Percentiles rank a stretch among this genome's conserved stretches.
phyloP scores from a whole-genome alignment of 2,888 invertebrate genomes.

The Alsophila aescularia region DNA sequence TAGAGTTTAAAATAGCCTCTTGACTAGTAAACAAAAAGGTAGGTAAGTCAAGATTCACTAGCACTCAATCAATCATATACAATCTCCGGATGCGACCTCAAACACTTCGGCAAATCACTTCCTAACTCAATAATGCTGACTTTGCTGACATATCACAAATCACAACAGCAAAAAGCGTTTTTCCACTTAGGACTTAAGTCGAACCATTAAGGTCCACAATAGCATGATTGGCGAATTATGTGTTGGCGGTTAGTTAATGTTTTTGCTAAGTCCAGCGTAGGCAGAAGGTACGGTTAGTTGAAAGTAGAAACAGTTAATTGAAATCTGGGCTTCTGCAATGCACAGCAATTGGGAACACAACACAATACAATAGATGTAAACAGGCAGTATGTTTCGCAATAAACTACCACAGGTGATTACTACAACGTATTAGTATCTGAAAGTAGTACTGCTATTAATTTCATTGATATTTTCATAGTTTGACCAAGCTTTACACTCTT shows the following conservation, averaged over 20 bases:
- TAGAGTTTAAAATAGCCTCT: slow-evolving; percentile 4
- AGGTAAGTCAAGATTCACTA: slow-evolving; percentile 1
- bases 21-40: neutral
- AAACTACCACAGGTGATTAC: no score
- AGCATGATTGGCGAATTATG: neutral
- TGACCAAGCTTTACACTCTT: no score
- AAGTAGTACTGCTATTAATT: no score
- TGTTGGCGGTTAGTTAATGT: neutral
- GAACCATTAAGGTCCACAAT: slow-evolving; percentile 2
- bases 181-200: neutral
- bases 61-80: slow-evolving; percentile 20
- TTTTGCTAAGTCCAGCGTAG: slow-evolving; percentile 15
- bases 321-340: slow-evolving; percentile 2
- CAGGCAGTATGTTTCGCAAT: neutral
- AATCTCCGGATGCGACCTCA: slow-evolving; percentile 14
- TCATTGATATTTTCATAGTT: no score
- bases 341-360: neutral
- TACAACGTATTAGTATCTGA: no score
- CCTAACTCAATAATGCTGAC: slow-evolving; percentile 18
- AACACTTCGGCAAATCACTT: slow-evolving; percentile 25
- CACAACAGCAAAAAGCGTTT: neutral
- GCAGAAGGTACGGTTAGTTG: slow-evolving; percentile 20
- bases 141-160: slow-evolving; percentile 24
- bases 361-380: neutral
- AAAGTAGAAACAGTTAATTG: slow-evolving; percentile 18